Conservation (phyloP, 2,797 vertebrate species). For the Melanotaenia parkinsoni region DNA sequence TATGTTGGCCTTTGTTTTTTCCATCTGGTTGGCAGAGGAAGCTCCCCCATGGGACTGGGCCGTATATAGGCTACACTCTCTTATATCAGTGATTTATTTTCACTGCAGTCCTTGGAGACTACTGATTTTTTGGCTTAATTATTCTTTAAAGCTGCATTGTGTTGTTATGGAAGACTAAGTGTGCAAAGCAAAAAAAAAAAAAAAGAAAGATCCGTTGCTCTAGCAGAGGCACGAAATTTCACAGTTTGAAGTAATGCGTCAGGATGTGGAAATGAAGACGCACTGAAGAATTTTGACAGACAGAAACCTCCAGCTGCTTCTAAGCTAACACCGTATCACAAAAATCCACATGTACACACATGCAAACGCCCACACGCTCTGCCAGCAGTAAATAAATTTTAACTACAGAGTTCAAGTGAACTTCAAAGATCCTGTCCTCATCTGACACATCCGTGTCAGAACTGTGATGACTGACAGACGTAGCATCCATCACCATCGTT, state of each 20-base stretch:
- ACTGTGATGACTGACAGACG: conserved; percentile 63
- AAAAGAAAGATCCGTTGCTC: neutral
- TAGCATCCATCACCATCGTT: conserved; percentile 54
- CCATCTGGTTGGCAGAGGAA: conserved; percentile 27
- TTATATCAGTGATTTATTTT: conserved; percentile 41
- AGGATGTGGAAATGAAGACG: conserved; percentile 36
- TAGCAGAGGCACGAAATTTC: conserved; percentile 11
- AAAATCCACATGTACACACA: conserved; percentile 46
- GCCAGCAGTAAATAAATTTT: conserved; percentile 42
- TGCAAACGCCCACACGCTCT: conserved; percentile 44
- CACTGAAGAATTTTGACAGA: conserved; percentile 39
- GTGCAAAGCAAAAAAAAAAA: neutral
- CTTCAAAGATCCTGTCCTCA: conserved; percentile 57
- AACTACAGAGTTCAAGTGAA: conserved; percentile 45
- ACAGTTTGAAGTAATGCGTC: conserved; percentile 35
- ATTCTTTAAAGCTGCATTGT: conserved; percentile 21
- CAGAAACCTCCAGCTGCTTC: conserved; percentile 38
- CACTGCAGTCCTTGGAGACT: conserved; percentile 23
- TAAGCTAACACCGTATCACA: conserved; percentile 31
- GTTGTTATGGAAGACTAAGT: conserved; percentile 3
- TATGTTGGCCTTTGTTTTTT: conserved; percentile 56
- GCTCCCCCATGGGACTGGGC: conserved; percentile 23
- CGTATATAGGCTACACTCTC: conserved; percentile 24
- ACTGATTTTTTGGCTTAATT: conserved; percentile 44
- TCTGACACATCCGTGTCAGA: conserved; percentile 66